These are phyloP conservation scores for Acrocyrtus sp. DNA, from an alignment of 2,888 invertebrate genomes.

Conservation along the genomic window DNA sequence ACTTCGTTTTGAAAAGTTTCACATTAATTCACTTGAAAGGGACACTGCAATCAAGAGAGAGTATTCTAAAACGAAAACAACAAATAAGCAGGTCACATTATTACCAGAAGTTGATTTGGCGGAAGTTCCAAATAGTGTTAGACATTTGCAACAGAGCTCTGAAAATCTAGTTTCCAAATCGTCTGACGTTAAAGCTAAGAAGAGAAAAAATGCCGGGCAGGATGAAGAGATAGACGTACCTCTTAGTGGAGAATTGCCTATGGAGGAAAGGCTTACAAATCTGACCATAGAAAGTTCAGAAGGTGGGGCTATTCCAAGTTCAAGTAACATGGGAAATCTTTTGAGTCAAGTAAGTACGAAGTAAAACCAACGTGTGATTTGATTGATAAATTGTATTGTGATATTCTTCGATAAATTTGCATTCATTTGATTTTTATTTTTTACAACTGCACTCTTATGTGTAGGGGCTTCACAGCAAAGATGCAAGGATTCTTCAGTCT, in stretches of 20 bases:
- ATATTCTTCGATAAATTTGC: not conserved
- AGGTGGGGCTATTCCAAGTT: constrained; percentile 70
- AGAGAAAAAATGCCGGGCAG: constrained; percentile 65
- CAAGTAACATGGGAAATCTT: constrained; percentile 82
- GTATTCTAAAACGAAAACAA: constrained; percentile 61
- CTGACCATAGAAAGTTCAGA: constrained; percentile 74
- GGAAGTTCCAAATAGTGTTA: constrained; percentile 67
- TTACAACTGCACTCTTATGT: constrained; percentile 65
- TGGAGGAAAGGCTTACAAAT: constrained; percentile 86
- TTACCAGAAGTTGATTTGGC: constrained; percentile 18
- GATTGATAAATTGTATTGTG: too few relatives aligned
- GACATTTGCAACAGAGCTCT: constrained; percentile 69
- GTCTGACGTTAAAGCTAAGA: constrained; percentile 64
- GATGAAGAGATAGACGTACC: constrained; percentile 65
- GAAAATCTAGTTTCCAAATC: constrained; percentile 55
- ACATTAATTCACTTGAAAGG: constrained; percentile 67
- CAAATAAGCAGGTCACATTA: constrained; percentile 6
- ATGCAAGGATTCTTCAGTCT: constrained; percentile 76
- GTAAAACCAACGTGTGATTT: not conserved
- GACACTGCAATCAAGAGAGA: constrained; percentile 69
- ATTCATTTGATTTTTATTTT: not conserved
- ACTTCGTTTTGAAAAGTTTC: constrained; percentile 73
- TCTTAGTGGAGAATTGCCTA: constrained; percentile 72
- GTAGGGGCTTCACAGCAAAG: constrained; percentile 83
- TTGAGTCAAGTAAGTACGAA: constrained; percentile 71